Evolutionary conservation across 2,113 vertebrate genomes (phyloP).

Genomic region (Hylia prasina): DNA sequence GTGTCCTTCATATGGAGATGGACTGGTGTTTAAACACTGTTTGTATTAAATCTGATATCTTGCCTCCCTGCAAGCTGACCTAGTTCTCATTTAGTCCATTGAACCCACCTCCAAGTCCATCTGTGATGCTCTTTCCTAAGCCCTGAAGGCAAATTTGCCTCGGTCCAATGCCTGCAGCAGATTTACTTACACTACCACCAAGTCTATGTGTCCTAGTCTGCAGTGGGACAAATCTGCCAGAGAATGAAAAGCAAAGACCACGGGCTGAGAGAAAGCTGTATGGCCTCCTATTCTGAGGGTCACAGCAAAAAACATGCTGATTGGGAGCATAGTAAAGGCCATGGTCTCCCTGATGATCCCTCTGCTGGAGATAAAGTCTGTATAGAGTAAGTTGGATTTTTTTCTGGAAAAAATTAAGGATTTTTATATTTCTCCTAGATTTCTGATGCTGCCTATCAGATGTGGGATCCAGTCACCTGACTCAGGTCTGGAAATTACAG

Average conservation of each 20-base stretch:
- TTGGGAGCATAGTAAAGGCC: background rate
- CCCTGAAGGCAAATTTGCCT: background rate
- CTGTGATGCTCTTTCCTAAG: background rate
- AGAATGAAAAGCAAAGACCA: background rate
- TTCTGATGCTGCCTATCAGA: background rate
- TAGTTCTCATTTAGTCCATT: background rate
- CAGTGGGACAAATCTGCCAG: background rate
- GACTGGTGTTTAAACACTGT: background rate
- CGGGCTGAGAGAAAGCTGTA: background rate
- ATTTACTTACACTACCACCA: background rate
- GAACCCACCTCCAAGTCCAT: background rate
- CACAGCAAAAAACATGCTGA: background rate
- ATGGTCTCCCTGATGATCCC: background rate
- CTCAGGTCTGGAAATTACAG: background rate
- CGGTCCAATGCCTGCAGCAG: background rate
- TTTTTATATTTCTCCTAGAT: background rate
- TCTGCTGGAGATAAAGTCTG: background rate
- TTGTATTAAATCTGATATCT: background rate
- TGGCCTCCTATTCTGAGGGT: background rate
- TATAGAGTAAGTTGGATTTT: background rate
- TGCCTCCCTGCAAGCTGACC: background rate
- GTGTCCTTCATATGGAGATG: background rate
- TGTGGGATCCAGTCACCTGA: rapidly evolving
- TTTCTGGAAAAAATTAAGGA: background rate
- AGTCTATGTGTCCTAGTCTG: background rate